Evolutionary conservation across 2,797 vertebrate species (phyloP), one percentile per base, ranked within the genome.

Genomic region (Remorina albescens): DNA sequence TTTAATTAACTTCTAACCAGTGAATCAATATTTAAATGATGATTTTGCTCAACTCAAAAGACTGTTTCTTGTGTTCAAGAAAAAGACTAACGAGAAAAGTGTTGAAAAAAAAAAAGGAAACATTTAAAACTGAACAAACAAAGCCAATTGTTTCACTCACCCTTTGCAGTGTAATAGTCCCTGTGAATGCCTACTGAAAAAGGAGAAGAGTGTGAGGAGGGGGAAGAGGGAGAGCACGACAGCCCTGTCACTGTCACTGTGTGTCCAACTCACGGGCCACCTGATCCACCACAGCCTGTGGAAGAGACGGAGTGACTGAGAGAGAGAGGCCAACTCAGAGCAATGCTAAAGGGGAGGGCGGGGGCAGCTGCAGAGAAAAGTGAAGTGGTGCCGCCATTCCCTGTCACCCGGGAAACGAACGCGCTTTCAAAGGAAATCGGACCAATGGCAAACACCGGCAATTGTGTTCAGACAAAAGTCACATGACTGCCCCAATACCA

Each of bases 391-490:
- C 92, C 90, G 91, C 93, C 93, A 94, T 94, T 94, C 92, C 87
- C 91, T 50, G 80, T 95, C 91, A 72, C 94, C 95, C 84, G 41
- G 92, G 95, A 93, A 92, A 96, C 95, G 87, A 91, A 94, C 90
- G 90, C 94, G 92, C 92, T 94, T 95, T 95, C 86, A 94, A 95
- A 95, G 91, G 82, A 82, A 87, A 88, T 47, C 68, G 64, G 81
- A n/a, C 94, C 95, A 96, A 95, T 95, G 89, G 92, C 71, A 91
- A 94, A 92, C 91, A 91, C 79, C 74, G 54, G 68, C 92, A 84
- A 95, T 94, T 96, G 94, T 95, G 89, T 84, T 89, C 69, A 83
- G 86, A 94, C 91, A 93, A 92, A 94, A 91, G 94, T 94, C 94
- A 95, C 93, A 91, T 95, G 95, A 95, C 87, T 56, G 83, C 80